Percentiles rank a stretch among this genome's conserved stretches.
phyloP scores from a whole-genome alignment of 1,140 invertebrate species.

The Temnothorax nylanderi region DNA sequence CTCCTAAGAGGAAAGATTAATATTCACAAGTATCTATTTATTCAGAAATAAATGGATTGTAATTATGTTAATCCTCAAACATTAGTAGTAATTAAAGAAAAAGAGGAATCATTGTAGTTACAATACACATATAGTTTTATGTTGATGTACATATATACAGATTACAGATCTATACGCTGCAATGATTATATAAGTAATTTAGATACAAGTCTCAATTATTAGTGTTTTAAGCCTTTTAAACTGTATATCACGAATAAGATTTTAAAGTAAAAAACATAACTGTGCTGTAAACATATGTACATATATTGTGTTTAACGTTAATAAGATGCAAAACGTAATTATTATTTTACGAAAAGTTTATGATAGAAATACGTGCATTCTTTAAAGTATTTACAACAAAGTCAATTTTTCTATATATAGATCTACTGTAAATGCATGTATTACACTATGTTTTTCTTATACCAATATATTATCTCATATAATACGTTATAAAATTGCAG shows the following conservation, averaged over 20 bases:
- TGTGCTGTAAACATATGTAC: background rate
- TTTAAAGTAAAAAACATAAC: background rate
- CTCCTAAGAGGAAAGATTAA: constrained; percentile 21
- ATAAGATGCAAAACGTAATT: background rate
- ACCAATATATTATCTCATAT: background rate
- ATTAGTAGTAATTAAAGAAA: constrained; percentile 36
- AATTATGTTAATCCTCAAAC: constrained; percentile 59
- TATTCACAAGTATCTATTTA: constrained; percentile 30
- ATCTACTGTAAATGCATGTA: background rate
- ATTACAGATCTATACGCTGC: background rate
- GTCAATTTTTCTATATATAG: background rate
- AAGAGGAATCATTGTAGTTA: background rate
- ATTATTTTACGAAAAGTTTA: background rate
- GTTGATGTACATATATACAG: background rate
- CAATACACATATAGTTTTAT: constrained; percentile 15
- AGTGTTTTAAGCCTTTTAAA: background rate
- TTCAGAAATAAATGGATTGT: constrained; percentile 6
- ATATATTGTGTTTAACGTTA: background rate
- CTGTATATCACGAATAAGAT: background rate
- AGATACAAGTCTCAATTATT: background rate
- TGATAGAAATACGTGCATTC: background rate
- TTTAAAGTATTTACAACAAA: background rate
- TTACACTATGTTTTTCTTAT: background rate
- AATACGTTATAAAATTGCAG: background rate
- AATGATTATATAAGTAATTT: constrained; percentile 25